Evolutionary conservation across 2,113 vertebrate species (phyloP), one percentile per base, ranked within the genome.

Genomic region (Benitochromis conjunctus): DNA sequence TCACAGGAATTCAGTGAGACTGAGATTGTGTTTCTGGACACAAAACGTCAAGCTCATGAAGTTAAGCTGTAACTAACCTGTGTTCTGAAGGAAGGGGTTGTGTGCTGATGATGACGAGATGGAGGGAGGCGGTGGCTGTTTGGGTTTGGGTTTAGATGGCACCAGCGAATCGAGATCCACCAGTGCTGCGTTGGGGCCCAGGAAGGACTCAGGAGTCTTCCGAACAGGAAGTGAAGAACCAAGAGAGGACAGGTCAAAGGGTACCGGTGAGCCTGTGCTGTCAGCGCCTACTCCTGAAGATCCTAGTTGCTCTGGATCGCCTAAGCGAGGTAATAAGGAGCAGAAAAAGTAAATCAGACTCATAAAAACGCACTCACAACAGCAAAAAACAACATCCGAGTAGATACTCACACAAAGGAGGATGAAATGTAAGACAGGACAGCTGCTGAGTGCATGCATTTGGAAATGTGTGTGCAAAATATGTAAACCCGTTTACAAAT

Each of bases 131-230:
- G 96, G 95, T 0, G 93, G 95, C 93, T 96, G 96, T 88, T 96
- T 97, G 80, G 95, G 94, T 92, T 96, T 97, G 82, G 96, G 96
- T 94, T 97, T 97, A 62, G 97, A 97, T 9, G 97, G 97, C 87
- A 98, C 92, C 83, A 98, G 93, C 0, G 97, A 97, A 92, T 98
- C 98, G 51, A 98, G 95, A 87, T 98, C 98, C 8, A 98, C 98
- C 1, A 98, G 96, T 1, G 98, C 95, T 2, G 98, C 98, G 0
- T 98, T 98, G 83, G 98, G 98, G 16, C 98, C 98, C 64, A 98
- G 95, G 93, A 98, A 98, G 1, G 98, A 98, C 93, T 98, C 97
- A 0, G 98, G 98, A 0, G 98, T 98, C 93, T 98, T 98, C 53
- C 97, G 96, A 6, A 96, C 96, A 9, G 97, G 97, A 5, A 97